Percentiles rank a stretch among this genome's conserved stretches.
Evolutionary conservation across 2,888 invertebrate species (phyloP).

Genomic region (Monoplex corrugatus): DNA sequence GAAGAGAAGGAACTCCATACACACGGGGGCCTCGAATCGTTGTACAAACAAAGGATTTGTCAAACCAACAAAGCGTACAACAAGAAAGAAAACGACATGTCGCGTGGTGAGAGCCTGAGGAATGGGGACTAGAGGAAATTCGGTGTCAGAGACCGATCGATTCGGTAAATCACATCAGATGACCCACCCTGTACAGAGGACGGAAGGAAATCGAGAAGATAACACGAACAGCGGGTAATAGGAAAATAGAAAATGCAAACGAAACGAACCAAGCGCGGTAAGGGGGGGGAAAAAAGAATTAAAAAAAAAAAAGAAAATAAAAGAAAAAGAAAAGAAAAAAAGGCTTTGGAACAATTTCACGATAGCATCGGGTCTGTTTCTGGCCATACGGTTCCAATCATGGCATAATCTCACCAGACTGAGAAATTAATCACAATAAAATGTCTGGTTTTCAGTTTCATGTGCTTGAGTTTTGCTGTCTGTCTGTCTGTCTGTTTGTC

Average conservation of each 20-base stretch:
- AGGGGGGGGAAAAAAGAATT: neutral
- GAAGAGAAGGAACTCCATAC: neutral
- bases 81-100: constrained; percentile 5
- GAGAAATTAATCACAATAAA: neutral
- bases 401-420: neutral
- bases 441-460: neutral
- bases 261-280: neutral
- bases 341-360: neutral
- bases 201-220: constrained; percentile 18
- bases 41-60: constrained; percentile 39
- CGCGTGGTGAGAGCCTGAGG: neutral
- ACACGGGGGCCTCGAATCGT: neutral
- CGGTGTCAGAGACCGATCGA: neutral
- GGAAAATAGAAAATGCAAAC: constrained; percentile 32
- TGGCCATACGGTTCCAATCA: neutral
- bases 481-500: neutral
- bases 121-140: neutral
- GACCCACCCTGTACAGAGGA: neutral
- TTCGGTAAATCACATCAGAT: neutral
- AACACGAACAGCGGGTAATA: constrained; percentile 16
- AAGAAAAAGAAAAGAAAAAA: too few species aligned
- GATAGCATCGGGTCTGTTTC: neutral
- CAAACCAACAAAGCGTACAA: neutral
- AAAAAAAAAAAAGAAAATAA: neutral
- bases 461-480: neutral